Percentiles rank a stretch among this genome's conserved stretches.
These are phyloP conservation scores for Marisa cornuarietis DNA, from an alignment of 1,140 invertebrate species.

Conservation along the genomic window DNA sequence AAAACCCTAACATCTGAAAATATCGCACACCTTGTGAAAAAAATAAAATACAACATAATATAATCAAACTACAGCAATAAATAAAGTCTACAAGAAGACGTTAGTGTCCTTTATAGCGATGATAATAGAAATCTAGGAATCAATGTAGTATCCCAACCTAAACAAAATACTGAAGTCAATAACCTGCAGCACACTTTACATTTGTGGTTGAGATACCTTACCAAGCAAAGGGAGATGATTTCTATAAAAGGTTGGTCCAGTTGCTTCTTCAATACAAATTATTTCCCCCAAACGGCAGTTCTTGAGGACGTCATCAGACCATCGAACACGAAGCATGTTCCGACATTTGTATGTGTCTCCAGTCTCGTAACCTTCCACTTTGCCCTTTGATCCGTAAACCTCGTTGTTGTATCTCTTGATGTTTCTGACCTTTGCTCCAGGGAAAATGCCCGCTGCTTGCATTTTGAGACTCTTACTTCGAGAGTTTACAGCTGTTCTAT, in stretches of 20 bases:
- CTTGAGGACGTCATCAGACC: background rate
- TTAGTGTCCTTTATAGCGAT: no score
- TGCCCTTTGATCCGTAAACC: background rate
- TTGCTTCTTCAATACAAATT: conserved; percentile 77
- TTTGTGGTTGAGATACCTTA: background rate
- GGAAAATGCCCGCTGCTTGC: conserved; percentile 75
- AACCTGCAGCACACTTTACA: no score
- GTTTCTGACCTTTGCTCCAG: conserved; percentile 77
- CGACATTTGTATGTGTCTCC: background rate
- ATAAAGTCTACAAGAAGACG: no score
- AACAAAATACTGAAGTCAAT: no score
- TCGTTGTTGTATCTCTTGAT: conserved; percentile 35
- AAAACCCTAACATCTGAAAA: no score
- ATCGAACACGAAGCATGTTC: background rate
- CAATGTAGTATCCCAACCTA: no score
- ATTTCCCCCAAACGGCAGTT: conserved; percentile 73
- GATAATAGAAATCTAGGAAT: no score
- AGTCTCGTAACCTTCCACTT: background rate
- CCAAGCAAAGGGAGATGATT: conserved; percentile 83
- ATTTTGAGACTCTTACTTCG: background rate
- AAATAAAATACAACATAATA: no score
- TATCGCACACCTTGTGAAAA: no score
- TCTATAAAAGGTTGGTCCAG: conserved; percentile 79
- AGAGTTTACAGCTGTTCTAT: background rate
- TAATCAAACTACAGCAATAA: no score